These are phyloP conservation scores for Nysson spinosus DNA, from an alignment of 2,888 invertebrate species.

Conservation along the genomic window DNA sequence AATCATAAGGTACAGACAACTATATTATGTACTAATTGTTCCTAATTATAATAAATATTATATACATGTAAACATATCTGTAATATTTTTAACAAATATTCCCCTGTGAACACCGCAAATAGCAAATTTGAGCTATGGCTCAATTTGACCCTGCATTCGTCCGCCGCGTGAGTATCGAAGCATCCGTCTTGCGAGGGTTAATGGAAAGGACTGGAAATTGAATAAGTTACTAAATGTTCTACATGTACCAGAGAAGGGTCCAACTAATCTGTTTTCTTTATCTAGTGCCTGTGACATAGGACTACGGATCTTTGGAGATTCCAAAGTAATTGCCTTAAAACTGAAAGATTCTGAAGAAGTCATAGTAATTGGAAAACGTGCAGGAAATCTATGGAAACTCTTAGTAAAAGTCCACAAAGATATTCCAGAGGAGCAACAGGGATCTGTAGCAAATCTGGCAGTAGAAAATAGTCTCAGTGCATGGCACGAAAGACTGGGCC, in stretches of 20 bases:
- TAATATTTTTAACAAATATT: no score
- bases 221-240: background rate
- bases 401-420: background rate
- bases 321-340: background rate
- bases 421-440: background rate
- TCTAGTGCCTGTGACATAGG: background rate
- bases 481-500: conserved; percentile 1
- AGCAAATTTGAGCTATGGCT: no score
- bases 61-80: no score
- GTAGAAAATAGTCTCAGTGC: background rate
- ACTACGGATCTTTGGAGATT: background rate
- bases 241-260: background rate
- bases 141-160: no score
- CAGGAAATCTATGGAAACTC: background rate
- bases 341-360: background rate
- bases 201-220: no score
- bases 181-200: no score
- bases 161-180: no score
- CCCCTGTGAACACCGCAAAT: no score
- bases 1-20: no score
- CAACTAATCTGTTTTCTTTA: background rate
- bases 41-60: no score
- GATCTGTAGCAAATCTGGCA: background rate
- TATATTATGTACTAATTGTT: no score
- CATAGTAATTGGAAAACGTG: background rate